Evolutionary conservation across 2,888 invertebrate species (phyloP).

Genomic region (Apomyelois bistriatella): DNA sequence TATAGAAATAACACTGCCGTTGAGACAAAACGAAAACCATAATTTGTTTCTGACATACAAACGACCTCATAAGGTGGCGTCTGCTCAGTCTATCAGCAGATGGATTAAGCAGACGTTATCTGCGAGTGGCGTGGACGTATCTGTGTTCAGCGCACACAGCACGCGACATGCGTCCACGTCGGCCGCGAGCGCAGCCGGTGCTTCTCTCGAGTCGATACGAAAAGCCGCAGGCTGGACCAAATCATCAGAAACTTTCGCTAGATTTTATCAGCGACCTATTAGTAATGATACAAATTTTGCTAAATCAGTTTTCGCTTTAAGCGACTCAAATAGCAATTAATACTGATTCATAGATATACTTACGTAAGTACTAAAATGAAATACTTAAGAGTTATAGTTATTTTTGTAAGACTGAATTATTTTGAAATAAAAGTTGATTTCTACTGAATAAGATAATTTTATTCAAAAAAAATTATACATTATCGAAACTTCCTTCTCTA

Average conservation of each 20-base stretch:
- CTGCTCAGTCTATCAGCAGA: constrained; percentile 12
- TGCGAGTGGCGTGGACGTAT: background rate
- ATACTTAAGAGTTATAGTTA: background rate
- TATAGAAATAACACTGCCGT: background rate
- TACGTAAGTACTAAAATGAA: no score
- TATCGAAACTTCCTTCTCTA: background rate
- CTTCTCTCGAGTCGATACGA: background rate
- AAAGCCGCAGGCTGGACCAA: background rate
- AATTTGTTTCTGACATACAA: constrained; percentile 11
- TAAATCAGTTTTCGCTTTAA: background rate
- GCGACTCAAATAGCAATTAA: background rate
- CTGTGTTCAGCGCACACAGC: background rate
- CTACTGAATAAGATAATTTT: background rate
- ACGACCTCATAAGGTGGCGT: constrained; percentile 2
- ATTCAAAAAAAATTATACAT: background rate
- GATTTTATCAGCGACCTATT: background rate
- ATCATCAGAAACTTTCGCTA: background rate
- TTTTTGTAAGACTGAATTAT: background rate
- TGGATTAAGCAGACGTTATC: constrained; percentile 11
- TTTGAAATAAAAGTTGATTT: background rate
- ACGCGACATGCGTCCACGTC: background rate
- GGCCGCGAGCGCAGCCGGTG: background rate
- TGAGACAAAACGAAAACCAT: background rate
- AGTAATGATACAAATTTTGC: background rate
- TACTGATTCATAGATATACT: background rate